Conservation (phyloP, 1,140 invertebrate species). For the Venturia canescens region DNA sequence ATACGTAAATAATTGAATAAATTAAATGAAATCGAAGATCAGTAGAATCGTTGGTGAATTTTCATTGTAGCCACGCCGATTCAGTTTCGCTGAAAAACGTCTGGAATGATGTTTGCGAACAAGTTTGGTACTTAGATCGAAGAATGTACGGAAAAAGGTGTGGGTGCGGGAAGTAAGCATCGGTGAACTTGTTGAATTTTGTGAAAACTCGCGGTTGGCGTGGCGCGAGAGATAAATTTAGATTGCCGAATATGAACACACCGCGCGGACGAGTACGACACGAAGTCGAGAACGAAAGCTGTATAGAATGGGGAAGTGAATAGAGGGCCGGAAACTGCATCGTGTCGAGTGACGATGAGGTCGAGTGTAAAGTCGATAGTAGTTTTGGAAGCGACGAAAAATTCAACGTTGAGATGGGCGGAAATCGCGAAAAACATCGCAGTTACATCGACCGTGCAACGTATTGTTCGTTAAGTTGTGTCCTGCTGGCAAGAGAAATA, state of each 20-base stretch:
- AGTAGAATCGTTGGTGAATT: not conserved
- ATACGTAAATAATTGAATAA: no score
- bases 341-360: constrained; percentile 35
- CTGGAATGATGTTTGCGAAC: not conserved
- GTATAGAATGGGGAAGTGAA: not conserved
- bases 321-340: constrained; percentile 10
- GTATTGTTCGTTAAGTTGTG: constrained; percentile 8
- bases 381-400: constrained; percentile 3
- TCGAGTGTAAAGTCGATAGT: constrained; percentile 42
- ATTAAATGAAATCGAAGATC: no score
- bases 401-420: not conserved
- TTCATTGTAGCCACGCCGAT: not conserved
- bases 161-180: constrained; percentile 35
- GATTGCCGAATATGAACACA: constrained; percentile 33
- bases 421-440: constrained; percentile 29
- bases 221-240: constrained; percentile 42
- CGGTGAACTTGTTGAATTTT: constrained; percentile 36
- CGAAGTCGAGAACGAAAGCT: constrained; percentile 22
- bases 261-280: not conserved
- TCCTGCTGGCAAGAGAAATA: no score
- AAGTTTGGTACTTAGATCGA: not conserved
- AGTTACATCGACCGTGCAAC: not conserved
- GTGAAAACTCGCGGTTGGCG: constrained; percentile 18
- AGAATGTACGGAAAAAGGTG: constrained; percentile 13
- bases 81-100: not conserved